phyloP scores from a whole-genome alignment of 2,888 invertebrate genomes.

The Nomada lathburiana region DNA sequence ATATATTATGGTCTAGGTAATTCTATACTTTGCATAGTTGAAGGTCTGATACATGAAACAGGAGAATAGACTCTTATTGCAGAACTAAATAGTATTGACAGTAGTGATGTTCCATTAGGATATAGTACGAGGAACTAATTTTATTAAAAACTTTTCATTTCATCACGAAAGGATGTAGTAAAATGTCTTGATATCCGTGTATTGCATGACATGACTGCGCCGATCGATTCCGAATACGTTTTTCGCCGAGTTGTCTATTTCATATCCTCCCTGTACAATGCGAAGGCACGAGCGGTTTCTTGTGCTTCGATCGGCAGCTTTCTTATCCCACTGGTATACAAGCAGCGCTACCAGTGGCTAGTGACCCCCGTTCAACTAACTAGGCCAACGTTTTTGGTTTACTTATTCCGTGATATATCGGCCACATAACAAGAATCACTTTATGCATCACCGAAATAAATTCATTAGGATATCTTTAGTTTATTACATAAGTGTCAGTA shows the following conservation, averaged over 20 bases:
- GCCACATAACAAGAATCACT: constrained; percentile 29
- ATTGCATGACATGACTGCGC: constrained; percentile 38
- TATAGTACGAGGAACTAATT: background rate
- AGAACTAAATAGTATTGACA: constrained; percentile 16
- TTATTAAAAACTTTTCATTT: background rate
- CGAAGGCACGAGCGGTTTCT: constrained; percentile 43
- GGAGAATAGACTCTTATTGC: background rate
- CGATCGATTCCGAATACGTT: constrained; percentile 57
- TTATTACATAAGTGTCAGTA: constrained; percentile 50
- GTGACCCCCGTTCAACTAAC: constrained; percentile 33
- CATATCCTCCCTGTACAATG: constrained; percentile 15
- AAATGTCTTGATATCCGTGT: constrained; percentile 21
- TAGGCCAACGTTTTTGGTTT: constrained; percentile 42
- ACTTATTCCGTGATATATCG: constrained; percentile 16
- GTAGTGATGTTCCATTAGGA: constrained; percentile 3
- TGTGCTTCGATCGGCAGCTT: constrained; percentile 45
- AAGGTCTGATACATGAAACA: background rate
- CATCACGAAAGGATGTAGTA: constrained; percentile 1
- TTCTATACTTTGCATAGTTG: constrained; percentile 11
- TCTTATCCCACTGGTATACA: constrained; percentile 35
- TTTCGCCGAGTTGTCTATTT: constrained; percentile 50
- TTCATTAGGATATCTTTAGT: constrained; percentile 62
- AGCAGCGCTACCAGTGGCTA: constrained; percentile 10
- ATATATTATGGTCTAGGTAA: background rate
- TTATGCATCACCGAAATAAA: constrained; percentile 59